Base-by-base conservation (phyloP, 2,797 vertebrate genomes). In the Lindbergichthys nudifrons region DNA sequence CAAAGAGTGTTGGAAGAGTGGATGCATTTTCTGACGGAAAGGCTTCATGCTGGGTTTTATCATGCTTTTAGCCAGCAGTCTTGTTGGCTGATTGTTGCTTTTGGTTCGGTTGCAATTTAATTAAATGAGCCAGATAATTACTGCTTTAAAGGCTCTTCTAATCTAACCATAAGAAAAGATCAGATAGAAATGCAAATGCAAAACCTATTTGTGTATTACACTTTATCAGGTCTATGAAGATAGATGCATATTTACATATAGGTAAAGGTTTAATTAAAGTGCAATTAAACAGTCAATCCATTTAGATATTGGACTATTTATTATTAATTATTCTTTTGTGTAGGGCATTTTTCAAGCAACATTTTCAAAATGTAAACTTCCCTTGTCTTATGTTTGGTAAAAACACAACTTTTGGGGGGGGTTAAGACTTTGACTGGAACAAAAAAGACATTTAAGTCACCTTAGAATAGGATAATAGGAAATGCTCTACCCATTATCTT, bases 21-120 rank as follows among this genome's bases (percentile, higher is more conserved):
- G 65, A 70, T 75, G 70, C 43, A 86, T 86, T 70, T 86, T 84
- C 65, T 77, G 83, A 90, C 83, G 83, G 74, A 88, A 85, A 82
- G 59, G 42, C 79, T 83, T 73, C 88, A 86, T 48, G 79, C 89
- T 87, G 86, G 45, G 82, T 79, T 85, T 89, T 86, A 85, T 81
- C 81, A 67, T 79, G 79, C 83, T 87, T 84, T 85, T 85, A 81
- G 78, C 77, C 88, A 87, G 80, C 87, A 87, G 75, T 83, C 78
- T 83, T 77, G 70, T 82, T 84, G 87, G 77, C 69, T 83, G 73
- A 84, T 88, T 78, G 80, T 83, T 79, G 56, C 59, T 82, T 89
- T 90, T 88, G 82, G 82, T 89, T 82, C 83, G 48, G 70, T 79
- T 83, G 83, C 82, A 85, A 91, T 87, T 88, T 64, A 87, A 90